These are phyloP conservation scores for Drosophila repleta DNA, from an alignment of 1,140 invertebrate species.

Conservation along the genomic window DNA sequence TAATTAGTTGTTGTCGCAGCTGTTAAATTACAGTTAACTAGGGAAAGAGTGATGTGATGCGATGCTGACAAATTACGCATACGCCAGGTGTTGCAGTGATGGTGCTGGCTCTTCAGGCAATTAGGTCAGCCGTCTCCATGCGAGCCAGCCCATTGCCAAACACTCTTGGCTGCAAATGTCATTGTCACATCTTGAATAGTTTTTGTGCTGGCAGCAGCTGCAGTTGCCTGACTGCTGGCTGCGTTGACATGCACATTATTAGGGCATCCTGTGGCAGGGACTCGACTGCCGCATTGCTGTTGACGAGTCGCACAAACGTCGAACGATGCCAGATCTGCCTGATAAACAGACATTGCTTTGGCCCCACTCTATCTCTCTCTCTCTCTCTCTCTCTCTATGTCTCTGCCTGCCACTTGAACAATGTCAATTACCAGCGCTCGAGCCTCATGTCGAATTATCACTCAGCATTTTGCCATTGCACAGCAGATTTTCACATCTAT, in stretches of 20 bases:
- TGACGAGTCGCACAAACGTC: constrained; percentile 17
- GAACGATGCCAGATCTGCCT: constrained; percentile 18
- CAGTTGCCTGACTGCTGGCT: neutral
- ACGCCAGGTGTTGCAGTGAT: constrained; percentile 34
- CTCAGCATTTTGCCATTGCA: constrained; percentile 40
- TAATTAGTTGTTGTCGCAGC: constrained; percentile 44
- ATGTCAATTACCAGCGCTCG: constrained; percentile 58
- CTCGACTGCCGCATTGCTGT: constrained; percentile 39
- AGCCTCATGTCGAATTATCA: constrained; percentile 66
- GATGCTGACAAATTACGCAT: constrained; percentile 45
- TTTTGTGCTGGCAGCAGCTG: constrained; percentile 14
- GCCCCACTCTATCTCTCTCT: neutral
- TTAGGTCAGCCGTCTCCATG: constrained; percentile 30
- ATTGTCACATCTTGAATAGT: constrained; percentile 45
- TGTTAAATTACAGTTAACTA: constrained; percentile 35
- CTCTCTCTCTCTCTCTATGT: neutral
- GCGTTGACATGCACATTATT: constrained; percentile 42
- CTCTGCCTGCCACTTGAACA: constrained; percentile 29
- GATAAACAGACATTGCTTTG: constrained; percentile 31
- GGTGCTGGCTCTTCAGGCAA: constrained; percentile 23
- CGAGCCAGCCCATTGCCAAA: constrained; percentile 24
- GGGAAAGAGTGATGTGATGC: neutral
- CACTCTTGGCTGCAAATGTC: constrained; percentile 48
- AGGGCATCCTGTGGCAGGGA: constrained; percentile 25
- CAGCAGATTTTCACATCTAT: constrained; percentile 40